Base-by-base conservation (phyloP, 2,113 vertebrate species). In the Columbina picui region DNA sequence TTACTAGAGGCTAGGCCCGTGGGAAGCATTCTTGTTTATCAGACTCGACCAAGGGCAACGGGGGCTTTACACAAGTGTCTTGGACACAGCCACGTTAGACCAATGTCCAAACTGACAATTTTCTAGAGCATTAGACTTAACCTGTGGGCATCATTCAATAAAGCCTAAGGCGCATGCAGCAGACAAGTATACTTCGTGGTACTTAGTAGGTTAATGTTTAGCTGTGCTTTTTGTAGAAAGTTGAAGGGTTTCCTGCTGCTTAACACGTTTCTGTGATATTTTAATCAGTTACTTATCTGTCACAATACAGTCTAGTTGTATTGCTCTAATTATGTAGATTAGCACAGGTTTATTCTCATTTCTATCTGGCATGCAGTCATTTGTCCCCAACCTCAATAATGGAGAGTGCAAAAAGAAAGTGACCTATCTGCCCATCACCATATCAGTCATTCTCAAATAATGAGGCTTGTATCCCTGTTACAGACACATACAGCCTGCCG, bases 251-350 rank as follows among this genome's bases (percentile, higher is more conserved):
- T 73, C 32, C 59, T 63, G 17, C 45, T 75, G 60, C 59, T 55
- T 82, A 64, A 47, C 32, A 10, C 3, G 9, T 59, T 77, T 79
- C 32, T 47, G 38, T 45, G 47, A 9, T 36, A 65, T 38, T 74
- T 87, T 52, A 70, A 61, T 75, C 26, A 67, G 70, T n/a, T 91
- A 36, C 61, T 87, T 84, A 69, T 49, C 29, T 69, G 53, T 64
- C 41, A 22, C 61, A 45, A 65, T 26, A 32, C 7, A 63, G 38
- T 32, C 50, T 71, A 82, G 16, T 18, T 82, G 5, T 18, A 64
- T 8, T 79, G 30, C 55, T n/a, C 65, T 50, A 60, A 74, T 34
- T 8, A 47, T 36, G 29, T n/a, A 36, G 30, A 50, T 38, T 9
- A 87, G 53, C 52, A 45, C 21, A 67, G 8, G 34, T 69, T 56